phyloP scores from a whole-genome alignment of 2,113 vertebrate species.

The Potamarius usumacintae region DNA sequence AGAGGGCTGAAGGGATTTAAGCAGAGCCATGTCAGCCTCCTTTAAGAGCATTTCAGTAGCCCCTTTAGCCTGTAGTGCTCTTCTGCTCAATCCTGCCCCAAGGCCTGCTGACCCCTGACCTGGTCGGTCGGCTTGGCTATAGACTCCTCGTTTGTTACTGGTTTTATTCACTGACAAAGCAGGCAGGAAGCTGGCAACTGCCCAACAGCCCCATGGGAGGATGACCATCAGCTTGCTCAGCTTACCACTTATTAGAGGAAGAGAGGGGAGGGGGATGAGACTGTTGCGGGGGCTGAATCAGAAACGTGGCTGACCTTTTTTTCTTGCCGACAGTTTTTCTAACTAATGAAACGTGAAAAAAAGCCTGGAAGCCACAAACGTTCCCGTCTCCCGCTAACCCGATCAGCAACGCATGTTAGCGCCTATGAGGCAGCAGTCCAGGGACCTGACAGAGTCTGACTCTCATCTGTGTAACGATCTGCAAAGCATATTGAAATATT shows the following conservation, averaged over 20 bases:
- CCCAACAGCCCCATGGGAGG: conserved; percentile 83
- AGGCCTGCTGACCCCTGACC: conserved; percentile 76
- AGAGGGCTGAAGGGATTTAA: conserved; percentile 49
- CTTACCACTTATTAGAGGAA: conserved; percentile 82
- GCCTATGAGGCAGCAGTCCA: conserved; percentile 73
- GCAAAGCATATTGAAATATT: conserved; percentile 70
- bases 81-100: conserved; percentile 73
- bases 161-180: conserved; percentile 82
- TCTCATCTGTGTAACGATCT: conserved; percentile 66
- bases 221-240: conserved; percentile 86
- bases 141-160: conserved; percentile 86
- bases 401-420: conserved; percentile 73
- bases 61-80: conserved; percentile 66
- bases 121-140: conserved; percentile 78
- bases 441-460: conserved; percentile 61
- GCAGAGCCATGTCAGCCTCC: conserved; percentile 60
- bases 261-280: conserved; percentile 55
- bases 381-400: conserved; percentile 68
- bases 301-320: conserved; percentile 61
- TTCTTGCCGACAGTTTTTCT: conserved; percentile 58
- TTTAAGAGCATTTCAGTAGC: conserved; percentile 72
- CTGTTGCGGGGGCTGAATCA: conserved; percentile 51
- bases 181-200: conserved; percentile 79
- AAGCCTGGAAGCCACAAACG: conserved; percentile 67
- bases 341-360: conserved; percentile 67